Percentiles rank a stretch among this genome's conserved stretches.
These are phyloP conservation scores for Drosophila dives DNA, from an alignment of 2,888 invertebrate species.

Conservation along the genomic window DNA sequence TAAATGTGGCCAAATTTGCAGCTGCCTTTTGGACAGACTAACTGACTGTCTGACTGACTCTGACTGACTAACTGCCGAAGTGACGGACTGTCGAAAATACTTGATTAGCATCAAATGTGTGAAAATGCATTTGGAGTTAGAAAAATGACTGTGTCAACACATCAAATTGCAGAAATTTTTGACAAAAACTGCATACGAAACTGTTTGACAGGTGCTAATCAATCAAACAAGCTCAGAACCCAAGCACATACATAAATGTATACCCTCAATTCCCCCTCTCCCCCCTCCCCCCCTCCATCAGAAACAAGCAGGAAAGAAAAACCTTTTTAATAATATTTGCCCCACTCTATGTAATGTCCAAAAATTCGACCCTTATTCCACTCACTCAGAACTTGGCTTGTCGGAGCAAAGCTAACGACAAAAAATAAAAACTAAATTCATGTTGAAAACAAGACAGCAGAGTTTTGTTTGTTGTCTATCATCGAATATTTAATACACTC, in stretches of 20 bases:
- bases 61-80: conserved; percentile 10
- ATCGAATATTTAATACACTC: conserved; percentile 30
- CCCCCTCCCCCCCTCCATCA: neutral
- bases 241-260: conserved; percentile 38
- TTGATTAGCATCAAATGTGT: conserved; percentile 62
- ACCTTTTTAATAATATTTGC: conserved; percentile 76
- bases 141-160: conserved; percentile 66
- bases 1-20: conserved; percentile 64
- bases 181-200: conserved; percentile 51
- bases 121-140: conserved; percentile 53
- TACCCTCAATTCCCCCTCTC: conserved; percentile 20
- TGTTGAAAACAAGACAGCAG: conserved; percentile 22
- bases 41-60: conserved; percentile 13
- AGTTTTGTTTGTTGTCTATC: neutral
- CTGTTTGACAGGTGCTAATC: conserved; percentile 69
- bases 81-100: conserved; percentile 50
- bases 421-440: conserved; percentile 35
- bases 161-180: conserved; percentile 41
- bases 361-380: conserved; percentile 42
- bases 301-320: conserved; percentile 27
- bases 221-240: conserved; percentile 53
- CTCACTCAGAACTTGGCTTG: conserved; percentile 57
- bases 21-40: conserved; percentile 13
- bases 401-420: conserved; percentile 47
- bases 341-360: conserved; percentile 17